A percentile compares a stretch with the other conserved stretches of the same genome.
Evolutionary conservation across 2,113 vertebrate species (phyloP).

Genomic region (Hemiscyllium ocellatum): DNA sequence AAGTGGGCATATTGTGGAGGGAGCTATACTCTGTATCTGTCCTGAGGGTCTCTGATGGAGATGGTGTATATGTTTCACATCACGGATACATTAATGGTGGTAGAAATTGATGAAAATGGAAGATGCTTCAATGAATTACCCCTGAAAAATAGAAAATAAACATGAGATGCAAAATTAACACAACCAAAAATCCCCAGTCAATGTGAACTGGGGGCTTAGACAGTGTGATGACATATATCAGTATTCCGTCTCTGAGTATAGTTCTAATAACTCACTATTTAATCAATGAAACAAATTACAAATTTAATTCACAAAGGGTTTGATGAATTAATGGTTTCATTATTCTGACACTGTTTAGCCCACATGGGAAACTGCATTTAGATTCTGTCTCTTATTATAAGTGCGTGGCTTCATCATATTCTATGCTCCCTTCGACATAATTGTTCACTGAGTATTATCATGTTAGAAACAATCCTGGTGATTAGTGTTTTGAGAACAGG

Average conservation of each 20-base stretch:
- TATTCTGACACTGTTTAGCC: background rate
- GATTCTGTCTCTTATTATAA: background rate
- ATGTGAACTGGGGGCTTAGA: background rate
- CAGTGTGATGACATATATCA: background rate
- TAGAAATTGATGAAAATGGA: too few relatives aligned
- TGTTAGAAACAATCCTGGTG: background rate
- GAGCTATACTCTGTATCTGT: too few relatives aligned
- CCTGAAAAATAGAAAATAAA: background rate
- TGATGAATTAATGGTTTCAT: constrained; percentile 12
- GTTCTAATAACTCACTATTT: background rate
- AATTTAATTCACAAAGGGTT: background rate
- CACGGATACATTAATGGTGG: too few relatives aligned
- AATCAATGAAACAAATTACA: background rate
- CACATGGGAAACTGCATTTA: background rate
- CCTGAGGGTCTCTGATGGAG: too few relatives aligned
- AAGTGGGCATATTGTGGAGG: too few relatives aligned
- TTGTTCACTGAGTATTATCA: background rate
- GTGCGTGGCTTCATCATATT: background rate
- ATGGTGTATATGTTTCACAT: too few relatives aligned
- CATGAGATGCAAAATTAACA: background rate
- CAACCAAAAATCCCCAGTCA: background rate
- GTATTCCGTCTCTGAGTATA: background rate
- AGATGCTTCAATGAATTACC: background rate
- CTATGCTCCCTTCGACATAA: background rate
- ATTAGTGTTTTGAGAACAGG: background rate